Evolutionary conservation across 2,797 vertebrate genomes (phyloP), one percentile per base, ranked within the genome.

Genomic region (Coendou prehensilis): DNA sequence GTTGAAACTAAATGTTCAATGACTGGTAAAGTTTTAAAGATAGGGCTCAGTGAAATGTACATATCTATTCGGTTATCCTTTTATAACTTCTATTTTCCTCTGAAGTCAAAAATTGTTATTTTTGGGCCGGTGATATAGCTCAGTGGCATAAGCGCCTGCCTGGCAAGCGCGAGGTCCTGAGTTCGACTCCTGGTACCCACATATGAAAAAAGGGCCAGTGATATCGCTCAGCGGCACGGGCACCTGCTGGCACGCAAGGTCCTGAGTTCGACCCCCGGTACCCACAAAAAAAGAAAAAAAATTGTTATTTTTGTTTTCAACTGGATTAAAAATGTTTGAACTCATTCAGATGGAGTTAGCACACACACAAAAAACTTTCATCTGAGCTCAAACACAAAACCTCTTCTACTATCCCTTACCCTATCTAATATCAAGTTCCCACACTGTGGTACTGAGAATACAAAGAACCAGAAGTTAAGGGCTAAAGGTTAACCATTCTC

Each of bases 341-440:
- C 71, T 88, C 33, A 80, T 76, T 90, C 37, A 71, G 22, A 75
- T 69, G 7, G 37, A 56, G 52, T 87, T 61, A 91, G 20, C 20
- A 94, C 30, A 94, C 94, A 89, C 33, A 69, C 33, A n/a, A 93
- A 76, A 91, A 89, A 73, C 78, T 71, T 59, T 22, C 81, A 22
- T 75, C 28, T 81, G 11, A 26, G 54, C n/a, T 89, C 64, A 90
- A 47, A n/a, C 9, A 81, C 73, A 93, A 94, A 95, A 57, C 2
- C 56, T 61, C 57, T n/a, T 76, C 22, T 59, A 59, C 0, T 33
- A 45, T 18, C 15, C 9, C 28, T 37, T 52, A 20, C 22, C 6
- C 10, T 10, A 63, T 56, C 14, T 30, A 82, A 88, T 18, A 33
- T 41, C 50, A 80, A 82, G 56, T 85, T 64, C 54, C 23, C 41